Evolutionary conservation across 2,113 vertebrate species (phyloP).

Genomic region (Megaptera novaeangliae): DNA sequence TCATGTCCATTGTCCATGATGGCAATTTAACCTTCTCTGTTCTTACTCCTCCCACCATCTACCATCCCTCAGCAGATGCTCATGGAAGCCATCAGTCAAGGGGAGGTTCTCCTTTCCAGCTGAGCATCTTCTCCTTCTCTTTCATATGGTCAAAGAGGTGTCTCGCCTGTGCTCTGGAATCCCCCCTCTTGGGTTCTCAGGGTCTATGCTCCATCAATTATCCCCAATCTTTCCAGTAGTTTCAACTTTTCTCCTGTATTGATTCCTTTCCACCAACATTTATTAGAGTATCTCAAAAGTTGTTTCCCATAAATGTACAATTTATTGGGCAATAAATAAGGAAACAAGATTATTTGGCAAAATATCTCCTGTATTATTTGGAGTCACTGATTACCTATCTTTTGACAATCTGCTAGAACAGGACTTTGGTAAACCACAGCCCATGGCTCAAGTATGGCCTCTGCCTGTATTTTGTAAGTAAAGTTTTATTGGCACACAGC

Average conservation of each 20-base stretch:
- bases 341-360: background rate
- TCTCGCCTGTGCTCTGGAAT: background rate
- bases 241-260: background rate
- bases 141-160: background rate
- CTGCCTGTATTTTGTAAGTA: background rate
- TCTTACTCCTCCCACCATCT: background rate
- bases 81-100: background rate
- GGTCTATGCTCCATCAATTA: background rate
- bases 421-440: background rate
- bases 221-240: background rate
- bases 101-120: background rate
- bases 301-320: background rate
- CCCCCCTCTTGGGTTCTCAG: background rate
- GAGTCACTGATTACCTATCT: background rate
- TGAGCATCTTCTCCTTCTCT: background rate
- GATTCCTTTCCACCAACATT: background rate
- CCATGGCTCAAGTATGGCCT: background rate
- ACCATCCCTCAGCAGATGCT: background rate
- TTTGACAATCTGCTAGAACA: background rate
- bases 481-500: background rate
- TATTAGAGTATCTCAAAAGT: background rate
- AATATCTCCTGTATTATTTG: background rate
- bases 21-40: background rate
- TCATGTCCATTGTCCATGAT: background rate
- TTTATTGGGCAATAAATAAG: background rate